Evolutionary conservation across 2,888 invertebrate genomes (phyloP).

Genomic region (Stegophylla sp.): DNA sequence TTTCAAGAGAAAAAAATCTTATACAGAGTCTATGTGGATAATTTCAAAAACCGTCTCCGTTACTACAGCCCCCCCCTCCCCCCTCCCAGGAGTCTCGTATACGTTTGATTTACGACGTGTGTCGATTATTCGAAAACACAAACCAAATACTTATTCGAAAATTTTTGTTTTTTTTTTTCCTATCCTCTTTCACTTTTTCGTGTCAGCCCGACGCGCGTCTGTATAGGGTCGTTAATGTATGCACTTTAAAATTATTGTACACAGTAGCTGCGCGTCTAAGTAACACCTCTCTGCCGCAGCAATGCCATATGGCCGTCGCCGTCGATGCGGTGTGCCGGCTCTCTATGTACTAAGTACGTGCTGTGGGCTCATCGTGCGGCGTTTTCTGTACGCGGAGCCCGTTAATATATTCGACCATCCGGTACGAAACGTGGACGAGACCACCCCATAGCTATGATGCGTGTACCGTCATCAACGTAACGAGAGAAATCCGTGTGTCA

Average conservation of each 20-base stretch:
- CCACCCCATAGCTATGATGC: background rate
- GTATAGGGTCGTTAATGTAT: background rate
- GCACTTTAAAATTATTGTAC: background rate
- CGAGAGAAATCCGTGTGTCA: conserved; percentile 16
- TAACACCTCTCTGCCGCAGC: background rate
- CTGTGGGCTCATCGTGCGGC: conserved; percentile 1
- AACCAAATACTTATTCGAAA: no score
- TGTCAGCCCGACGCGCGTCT: background rate
- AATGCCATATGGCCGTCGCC: conserved; percentile 13
- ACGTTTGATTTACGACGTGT: no score
- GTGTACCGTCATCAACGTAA: conserved; percentile 15
- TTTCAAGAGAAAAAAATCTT: no score
- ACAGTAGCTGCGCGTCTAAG: background rate
- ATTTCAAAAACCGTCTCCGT: no score
- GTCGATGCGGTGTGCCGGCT: background rate
- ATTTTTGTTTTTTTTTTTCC: no score
- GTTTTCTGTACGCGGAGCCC: conserved; percentile 15
- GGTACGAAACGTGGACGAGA: conserved; percentile 19
- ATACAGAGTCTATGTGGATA: no score
- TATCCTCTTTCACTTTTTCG: no score
- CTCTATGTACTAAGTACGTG: conserved; percentile 26
- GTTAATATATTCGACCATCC: conserved; percentile 43
- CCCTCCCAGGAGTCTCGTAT: no score
- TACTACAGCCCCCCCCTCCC: no score
- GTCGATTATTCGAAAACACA: no score